Evolutionary conservation across 2,888 invertebrate genomes (phyloP).

Genomic region (Cryptosula pallasiana): DNA sequence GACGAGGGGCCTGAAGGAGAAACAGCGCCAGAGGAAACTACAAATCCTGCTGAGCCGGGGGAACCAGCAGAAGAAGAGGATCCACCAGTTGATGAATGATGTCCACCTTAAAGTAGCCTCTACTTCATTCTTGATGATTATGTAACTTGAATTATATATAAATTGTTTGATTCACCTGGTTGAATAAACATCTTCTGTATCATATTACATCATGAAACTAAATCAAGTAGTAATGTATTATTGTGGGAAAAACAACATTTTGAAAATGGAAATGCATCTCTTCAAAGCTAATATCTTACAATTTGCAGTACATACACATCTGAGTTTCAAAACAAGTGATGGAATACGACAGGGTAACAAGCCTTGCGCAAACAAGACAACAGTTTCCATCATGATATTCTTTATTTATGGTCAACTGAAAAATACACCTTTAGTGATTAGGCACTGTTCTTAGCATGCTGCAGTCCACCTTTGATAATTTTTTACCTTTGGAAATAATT

Average conservation of each 20-base stretch:
- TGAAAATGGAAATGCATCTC: neutral
- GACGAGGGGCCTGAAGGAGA: slow-evolving; percentile 10
- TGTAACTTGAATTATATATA: neutral
- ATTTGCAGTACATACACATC: no score
- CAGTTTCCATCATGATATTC: neutral
- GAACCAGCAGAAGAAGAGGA: slow-evolving; percentile 20
- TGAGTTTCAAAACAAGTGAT: no score
- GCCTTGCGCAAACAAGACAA: neutral
- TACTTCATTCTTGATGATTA: neutral
- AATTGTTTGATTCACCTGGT: neutral
- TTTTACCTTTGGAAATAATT: no score
- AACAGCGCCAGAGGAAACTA: neutral
- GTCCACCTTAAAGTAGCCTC: neutral
- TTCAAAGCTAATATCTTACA: no score
- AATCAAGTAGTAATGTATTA: neutral
- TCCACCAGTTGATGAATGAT: neutral
- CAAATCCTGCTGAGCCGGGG: slow-evolving; percentile 2
- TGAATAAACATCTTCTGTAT: neutral
- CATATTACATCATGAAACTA: neutral
- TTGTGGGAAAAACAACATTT: neutral
- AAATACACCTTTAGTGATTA: no score
- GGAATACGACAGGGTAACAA: neutral
- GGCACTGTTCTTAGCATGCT: no score
- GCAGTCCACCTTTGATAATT: no score
- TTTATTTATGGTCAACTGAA: neutral